These are phyloP conservation scores for Sericinus montela DNA, from an alignment of 2,888 invertebrate species.

Conservation along the genomic window DNA sequence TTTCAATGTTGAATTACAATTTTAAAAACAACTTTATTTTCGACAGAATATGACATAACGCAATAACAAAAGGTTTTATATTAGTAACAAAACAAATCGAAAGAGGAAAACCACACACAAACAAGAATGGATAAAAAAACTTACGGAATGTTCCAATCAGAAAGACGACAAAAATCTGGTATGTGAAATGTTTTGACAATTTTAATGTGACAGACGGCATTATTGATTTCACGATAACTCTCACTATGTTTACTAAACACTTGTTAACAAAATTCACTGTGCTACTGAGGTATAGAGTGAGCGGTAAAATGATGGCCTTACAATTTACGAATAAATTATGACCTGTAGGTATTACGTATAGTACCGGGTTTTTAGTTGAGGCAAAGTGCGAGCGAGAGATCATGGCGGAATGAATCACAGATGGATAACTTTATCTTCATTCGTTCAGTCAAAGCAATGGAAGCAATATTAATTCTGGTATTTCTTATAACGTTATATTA, in stretches of 20 bases:
- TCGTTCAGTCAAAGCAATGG: no score
- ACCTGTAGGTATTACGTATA: not conserved
- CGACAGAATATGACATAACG: no score
- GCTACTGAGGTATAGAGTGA: not conserved
- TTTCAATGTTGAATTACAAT: no score
- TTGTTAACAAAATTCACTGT: not conserved
- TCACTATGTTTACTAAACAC: not conserved
- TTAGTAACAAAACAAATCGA: no score
- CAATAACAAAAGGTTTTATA: no score
- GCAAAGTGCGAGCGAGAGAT: not conserved
- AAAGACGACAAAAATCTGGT: conserved; percentile 16
- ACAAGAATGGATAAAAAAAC: conserved; percentile 4
- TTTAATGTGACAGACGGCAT: conserved; percentile 1
- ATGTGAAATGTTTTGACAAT: conserved; percentile 7
- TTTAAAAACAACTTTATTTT: no score
- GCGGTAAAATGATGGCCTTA: no score
- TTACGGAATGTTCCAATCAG: conserved; percentile 17
- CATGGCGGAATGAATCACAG: not conserved
- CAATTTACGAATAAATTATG: not conserved
- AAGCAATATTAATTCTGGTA: no score
- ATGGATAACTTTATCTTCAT: no score
- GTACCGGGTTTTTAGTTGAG: not conserved
- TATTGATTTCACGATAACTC: not conserved
- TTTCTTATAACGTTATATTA: no score
- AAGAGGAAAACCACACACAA: not conserved